Conservation (phyloP, 2,797 vertebrate genomes). For the Chiroxiphia lanceolata region DNA sequence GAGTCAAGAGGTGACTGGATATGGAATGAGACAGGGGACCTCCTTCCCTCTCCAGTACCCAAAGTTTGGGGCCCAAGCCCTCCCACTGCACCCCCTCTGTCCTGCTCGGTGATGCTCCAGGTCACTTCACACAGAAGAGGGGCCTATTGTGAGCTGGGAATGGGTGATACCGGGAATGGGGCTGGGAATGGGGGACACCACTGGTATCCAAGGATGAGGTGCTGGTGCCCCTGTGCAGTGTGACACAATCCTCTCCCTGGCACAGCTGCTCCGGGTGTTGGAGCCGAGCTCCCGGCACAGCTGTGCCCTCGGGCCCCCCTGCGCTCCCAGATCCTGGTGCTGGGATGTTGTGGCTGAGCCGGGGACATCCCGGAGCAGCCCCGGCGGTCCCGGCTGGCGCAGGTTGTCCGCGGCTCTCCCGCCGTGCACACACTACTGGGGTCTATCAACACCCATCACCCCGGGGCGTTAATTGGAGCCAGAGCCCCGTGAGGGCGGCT, state of each 20-base stretch:
- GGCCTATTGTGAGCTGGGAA: neutral
- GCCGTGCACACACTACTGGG: neutral
- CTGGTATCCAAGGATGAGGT: neutral
- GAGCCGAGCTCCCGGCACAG: accelerated
- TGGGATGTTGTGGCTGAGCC: neutral
- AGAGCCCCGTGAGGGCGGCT: neutral
- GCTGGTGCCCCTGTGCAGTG: accelerated
- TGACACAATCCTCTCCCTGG: neutral
- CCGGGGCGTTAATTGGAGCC: neutral
- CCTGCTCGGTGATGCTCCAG: neutral
- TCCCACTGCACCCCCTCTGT: accelerated
- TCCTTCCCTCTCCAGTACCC: neutral
- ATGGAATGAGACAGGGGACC: accelerated
- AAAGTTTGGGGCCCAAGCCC: neutral
- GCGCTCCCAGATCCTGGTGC: neutral
- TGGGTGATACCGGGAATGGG: neutral
- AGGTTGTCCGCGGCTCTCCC: neutral
- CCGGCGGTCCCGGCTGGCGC: neutral
- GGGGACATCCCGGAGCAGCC: accelerated
- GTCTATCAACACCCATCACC: neutral
- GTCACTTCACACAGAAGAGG: neutral
- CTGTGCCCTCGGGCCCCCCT: accelerated
- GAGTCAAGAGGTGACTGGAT: neutral
- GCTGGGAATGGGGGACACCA: neutral
- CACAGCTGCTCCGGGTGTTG: neutral